Percentiles rank a stretch among this genome's conserved stretches.
phyloP scores from a whole-genome alignment of 2,113 vertebrate genomes.

The Pterocles orientalis region DNA sequence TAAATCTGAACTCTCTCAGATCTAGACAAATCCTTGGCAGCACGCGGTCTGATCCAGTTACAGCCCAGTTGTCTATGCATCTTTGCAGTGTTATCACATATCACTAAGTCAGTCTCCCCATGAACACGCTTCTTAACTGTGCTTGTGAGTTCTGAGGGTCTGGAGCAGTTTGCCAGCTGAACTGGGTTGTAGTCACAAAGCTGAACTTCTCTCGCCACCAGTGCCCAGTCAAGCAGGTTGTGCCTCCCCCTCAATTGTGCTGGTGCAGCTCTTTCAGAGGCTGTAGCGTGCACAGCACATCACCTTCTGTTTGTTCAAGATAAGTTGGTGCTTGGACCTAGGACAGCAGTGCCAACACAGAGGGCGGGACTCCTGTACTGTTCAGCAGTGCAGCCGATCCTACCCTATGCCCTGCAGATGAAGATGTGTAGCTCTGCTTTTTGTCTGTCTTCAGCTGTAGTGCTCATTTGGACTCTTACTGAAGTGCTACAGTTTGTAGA shows the following conservation, averaged over 20 bases:
- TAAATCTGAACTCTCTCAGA: neutral
- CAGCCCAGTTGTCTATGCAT: constrained; percentile 46
- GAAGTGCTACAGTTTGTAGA: neutral
- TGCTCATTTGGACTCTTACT: neutral
- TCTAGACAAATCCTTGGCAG: constrained; percentile 28
- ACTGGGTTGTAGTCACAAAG: neutral
- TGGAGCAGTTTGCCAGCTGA: neutral
- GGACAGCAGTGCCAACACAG: neutral
- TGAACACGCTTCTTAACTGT: neutral
- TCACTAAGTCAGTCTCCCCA: constrained; percentile 23
- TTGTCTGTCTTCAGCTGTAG: neutral
- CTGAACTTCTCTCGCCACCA: neutral
- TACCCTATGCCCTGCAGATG: neutral
- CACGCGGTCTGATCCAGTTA: neutral
- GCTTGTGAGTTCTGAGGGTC: neutral
- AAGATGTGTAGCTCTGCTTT: neutral
- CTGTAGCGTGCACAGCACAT: neutral
- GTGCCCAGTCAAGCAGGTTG: neutral
- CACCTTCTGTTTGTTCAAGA: neutral
- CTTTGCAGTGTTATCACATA: constrained; percentile 52
- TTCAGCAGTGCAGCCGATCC: neutral
- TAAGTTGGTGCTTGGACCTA: neutral
- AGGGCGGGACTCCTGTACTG: neutral
- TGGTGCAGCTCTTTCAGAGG: neutral
- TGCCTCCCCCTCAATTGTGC: neutral